These are phyloP conservation scores for Euura saliciscinereae DNA, from an alignment of 1,140 invertebrate genomes.

Conservation along the genomic window DNA sequence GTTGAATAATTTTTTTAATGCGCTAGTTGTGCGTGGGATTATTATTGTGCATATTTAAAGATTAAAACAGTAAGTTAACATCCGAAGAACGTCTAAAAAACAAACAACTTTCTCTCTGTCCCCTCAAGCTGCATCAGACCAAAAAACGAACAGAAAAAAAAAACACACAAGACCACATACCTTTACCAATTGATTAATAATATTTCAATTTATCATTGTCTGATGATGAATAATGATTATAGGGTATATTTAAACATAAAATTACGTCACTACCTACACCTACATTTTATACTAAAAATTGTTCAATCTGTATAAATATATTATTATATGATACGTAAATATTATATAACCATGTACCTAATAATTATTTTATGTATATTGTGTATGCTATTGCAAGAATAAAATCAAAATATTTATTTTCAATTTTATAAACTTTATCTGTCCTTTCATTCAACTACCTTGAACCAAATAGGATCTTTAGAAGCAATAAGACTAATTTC, in stretches of 20 bases:
- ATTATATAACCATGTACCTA: conserved; percentile 9
- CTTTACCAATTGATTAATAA: too few species aligned
- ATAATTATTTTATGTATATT: background rate
- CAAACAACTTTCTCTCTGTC: background rate
- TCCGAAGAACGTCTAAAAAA: background rate
- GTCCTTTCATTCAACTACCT: background rate
- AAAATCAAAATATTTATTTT: conserved; percentile 17
- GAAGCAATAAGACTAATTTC: too few species aligned
- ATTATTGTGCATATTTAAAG: conserved; percentile 1
- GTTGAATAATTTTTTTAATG: background rate
- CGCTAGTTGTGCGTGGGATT: background rate
- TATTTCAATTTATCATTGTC: too few species aligned
- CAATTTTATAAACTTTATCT: background rate
- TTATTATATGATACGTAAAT: background rate
- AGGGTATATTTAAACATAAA: too few species aligned
- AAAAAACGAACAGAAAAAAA: background rate
- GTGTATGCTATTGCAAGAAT: conserved; percentile 1
- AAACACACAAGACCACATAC: background rate
- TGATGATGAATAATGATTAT: too few species aligned
- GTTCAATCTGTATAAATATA: background rate
- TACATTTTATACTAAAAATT: conserved; percentile 3
- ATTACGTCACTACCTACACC: background rate
- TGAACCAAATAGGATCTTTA: background rate
- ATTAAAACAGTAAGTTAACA: background rate
- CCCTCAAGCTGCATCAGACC: background rate